Evolutionary conservation across 2,113 vertebrate species (phyloP).

Genomic region (Oplegnathus fasciatus): DNA sequence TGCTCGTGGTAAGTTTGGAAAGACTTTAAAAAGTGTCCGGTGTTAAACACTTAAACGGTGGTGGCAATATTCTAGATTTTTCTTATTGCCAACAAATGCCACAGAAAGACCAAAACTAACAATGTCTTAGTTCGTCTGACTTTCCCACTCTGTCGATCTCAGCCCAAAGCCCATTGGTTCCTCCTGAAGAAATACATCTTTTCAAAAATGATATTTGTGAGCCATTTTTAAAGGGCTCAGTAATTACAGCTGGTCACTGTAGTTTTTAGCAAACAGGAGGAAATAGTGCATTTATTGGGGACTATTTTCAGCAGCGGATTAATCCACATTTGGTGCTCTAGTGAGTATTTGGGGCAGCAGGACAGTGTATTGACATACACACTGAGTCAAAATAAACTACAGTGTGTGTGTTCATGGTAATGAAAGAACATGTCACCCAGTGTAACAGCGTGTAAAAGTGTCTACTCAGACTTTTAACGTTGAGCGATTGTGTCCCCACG

Average conservation of each 20-base stretch:
- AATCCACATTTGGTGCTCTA: background rate
- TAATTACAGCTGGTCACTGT: background rate
- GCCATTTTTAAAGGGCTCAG: background rate
- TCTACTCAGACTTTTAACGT: no score
- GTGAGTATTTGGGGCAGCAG: background rate
- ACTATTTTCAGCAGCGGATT: background rate
- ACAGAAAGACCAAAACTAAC: background rate
- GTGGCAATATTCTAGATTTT: background rate
- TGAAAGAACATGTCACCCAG: background rate
- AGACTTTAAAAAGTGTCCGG: background rate
- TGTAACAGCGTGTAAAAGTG: background rate
- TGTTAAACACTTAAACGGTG: background rate
- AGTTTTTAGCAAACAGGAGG: background rate
- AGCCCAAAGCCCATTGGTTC: rapidly evolving
- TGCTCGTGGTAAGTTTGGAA: background rate
- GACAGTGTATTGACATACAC: background rate
- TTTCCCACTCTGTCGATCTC: background rate
- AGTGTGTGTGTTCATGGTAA: background rate
- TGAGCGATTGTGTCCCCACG: no score
- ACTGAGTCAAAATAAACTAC: background rate
- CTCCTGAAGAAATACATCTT: rapidly evolving
- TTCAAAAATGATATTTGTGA: background rate
- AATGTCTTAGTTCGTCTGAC: background rate
- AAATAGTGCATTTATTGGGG: background rate
- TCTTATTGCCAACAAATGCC: background rate